Evolutionary conservation across 2,888 invertebrate species (phyloP).

Genomic region (Phyto melanocephala): DNA sequence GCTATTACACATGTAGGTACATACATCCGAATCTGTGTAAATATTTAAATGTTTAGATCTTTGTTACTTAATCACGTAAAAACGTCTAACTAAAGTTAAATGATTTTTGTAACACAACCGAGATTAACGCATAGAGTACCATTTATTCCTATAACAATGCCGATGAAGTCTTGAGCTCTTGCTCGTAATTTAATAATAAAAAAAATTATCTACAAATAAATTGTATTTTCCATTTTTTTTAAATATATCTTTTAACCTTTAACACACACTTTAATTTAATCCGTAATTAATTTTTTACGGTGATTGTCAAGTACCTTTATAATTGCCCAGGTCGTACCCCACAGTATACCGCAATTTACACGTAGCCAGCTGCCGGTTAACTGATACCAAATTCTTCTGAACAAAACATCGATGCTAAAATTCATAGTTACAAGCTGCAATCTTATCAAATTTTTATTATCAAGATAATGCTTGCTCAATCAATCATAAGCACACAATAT

Average conservation of each 20-base stretch:
- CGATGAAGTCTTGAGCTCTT: no score
- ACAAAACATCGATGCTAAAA: slow-evolving; percentile 36
- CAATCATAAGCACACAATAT: not conserved
- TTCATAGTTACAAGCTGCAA: not conserved
- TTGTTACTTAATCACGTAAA: no score
- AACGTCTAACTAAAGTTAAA: no score
- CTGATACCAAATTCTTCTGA: slow-evolving; percentile 46
- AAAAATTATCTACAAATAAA: no score
- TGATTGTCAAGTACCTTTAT: slow-evolving; percentile 46
- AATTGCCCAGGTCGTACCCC: slow-evolving; percentile 31
- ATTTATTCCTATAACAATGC: no score
- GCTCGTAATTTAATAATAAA: no score
- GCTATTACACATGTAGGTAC: no score
- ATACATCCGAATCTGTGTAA: no score
- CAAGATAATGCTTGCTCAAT: not conserved
- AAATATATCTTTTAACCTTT: not conserved
- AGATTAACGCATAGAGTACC: no score
- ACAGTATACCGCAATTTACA: slow-evolving; percentile 49
- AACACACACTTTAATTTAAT: not conserved
- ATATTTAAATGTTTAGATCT: no score
- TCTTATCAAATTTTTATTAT: slow-evolving; percentile 39
- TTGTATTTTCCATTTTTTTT: no score
- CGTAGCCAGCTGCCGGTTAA: slow-evolving; percentile 54
- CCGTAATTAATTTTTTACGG: not conserved
- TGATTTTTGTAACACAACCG: no score